Conservation (phyloP, 92 coral and sea anemone genomes). For the Epizoanthus ramosus region DNA sequence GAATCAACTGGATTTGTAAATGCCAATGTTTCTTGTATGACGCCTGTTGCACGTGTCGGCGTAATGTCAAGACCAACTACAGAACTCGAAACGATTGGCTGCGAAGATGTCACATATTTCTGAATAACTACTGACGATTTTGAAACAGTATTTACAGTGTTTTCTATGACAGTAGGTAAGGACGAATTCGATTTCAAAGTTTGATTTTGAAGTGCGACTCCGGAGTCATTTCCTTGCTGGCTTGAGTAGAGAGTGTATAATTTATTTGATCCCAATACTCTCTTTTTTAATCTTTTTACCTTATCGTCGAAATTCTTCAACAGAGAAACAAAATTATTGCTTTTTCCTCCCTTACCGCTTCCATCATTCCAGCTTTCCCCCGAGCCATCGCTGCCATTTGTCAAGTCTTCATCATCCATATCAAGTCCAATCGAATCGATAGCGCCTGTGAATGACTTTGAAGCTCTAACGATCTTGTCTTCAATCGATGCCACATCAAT, state of each 20-base stretch:
- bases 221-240: neutral
- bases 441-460: conserved; percentile 9
- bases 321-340: conserved; percentile 20
- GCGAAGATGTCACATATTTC: neutral
- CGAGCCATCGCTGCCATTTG: conserved; percentile 24
- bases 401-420: conserved; percentile 41
- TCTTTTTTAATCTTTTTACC: conserved; percentile 18
- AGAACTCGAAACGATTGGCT: conserved; percentile 4
- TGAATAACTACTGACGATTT: neutral
- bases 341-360: neutral
- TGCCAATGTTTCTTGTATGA: conserved; percentile 18
- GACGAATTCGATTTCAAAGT: neutral
- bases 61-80: neutral
- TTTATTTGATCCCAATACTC: neutral
- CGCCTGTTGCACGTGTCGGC: conserved; percentile 10
- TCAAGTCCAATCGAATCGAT: neutral
- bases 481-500: conserved; percentile 3
- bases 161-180: neutral
- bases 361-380: neutral
- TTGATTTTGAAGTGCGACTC: conserved; percentile 2
- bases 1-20: neutral
- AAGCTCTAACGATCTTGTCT: neutral
- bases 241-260: neutral
- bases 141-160: neutral
- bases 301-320: conserved; percentile 10